Evolutionary conservation across 2,797 vertebrate species (phyloP), one percentile per base, ranked within the genome.

Genomic region (Protonibea diacanthus): DNA sequence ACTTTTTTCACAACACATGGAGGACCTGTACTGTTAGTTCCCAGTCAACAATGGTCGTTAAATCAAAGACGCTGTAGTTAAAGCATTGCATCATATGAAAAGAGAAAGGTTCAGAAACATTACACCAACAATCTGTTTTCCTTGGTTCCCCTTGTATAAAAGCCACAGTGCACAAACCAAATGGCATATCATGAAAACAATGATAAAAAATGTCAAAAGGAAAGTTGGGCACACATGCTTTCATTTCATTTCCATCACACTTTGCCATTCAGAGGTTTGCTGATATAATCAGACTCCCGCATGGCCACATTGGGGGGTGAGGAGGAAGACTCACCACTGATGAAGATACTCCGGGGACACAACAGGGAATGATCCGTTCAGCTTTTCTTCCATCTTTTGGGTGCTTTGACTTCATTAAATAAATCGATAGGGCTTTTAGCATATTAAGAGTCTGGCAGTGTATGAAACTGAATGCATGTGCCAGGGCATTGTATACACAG

Each of bases 281-380:
- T 63, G 44, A 44, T 21, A 68, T 25, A 62, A 80, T 80, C 25
- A 65, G 65, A 74, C 63, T 86, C 79, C 82, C 73, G 58, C 57
- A 10, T 62, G 78, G 89, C 80, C 90, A 91, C 76, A 80, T 55
- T 88, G 69, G 67, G 69, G 67, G 89, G 88, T 88, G 92, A 87
- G 89, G 84, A 82, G 62, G 78, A 64, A 74, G 56, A 96, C 96
- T 96, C 94, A 96, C 95, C 96, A 96, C 91, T 96, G 94, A 21
- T 96, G 96, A 80, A 96, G 95, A 89, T 96, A 96, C 90, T 96
- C 95, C 86, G 95, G 93, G 80, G 95, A 95, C 67, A 95, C 93
- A 89, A 95, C 92, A 84, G 94, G 95, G 92, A 95, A 90, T 83
- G 95, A 93, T 94, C 95, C 94, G 80, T 94, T 95, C 93, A 94